Base-by-base conservation (phyloP, 2,797 vertebrate species). In the Anabacerthia variegaticeps region DNA sequence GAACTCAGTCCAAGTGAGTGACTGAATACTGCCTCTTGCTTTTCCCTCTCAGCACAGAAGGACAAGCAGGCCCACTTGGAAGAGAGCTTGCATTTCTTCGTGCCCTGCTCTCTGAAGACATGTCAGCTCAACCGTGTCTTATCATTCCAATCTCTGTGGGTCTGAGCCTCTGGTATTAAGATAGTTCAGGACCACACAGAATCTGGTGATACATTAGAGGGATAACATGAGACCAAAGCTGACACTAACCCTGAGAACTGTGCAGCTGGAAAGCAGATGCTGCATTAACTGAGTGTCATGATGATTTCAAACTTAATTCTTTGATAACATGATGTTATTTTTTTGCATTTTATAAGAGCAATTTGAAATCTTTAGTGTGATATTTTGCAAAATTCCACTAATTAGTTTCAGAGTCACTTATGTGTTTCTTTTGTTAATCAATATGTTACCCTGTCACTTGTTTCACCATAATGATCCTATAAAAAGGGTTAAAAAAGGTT, bases 101-200 rank as follows among this genome's bases (percentile, higher is more conserved):
- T 0, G 59, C 80, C 69, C 76, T 51, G 67, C 51, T 92, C 61
- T 95, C 92, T 2, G 1, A 84, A 82, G 71, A 19, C 85, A 36
- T 23, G 32, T 77, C 67, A 82, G 74, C 67, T 93, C 83, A 93
- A 89, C 80, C 14, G 4, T 0, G 0, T 16, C 77, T 90, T 96
- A 95, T 94, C 94, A 8, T 24, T 79, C 77, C 80, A 14, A 41
- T 88, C 91, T 85, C 75, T 49, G 37, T 0, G 2, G 59, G 69
- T 21, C 85, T 74, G 73, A 93, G 46, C 30, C 79, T 54, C 82
- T 63, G 66, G 34, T 85, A 52, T 79, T 92, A 56, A n/a, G 44
- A n/a, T 54, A 95, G 85, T 85, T 91, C 83, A 89, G 67, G 90
- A 96, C 95, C 94, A 95, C 94, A 93, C 89, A 94, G 85, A 73